These are phyloP conservation scores for Epicauta chinensis DNA, from an alignment of 1,140 invertebrate genomes.

Conservation along the genomic window DNA sequence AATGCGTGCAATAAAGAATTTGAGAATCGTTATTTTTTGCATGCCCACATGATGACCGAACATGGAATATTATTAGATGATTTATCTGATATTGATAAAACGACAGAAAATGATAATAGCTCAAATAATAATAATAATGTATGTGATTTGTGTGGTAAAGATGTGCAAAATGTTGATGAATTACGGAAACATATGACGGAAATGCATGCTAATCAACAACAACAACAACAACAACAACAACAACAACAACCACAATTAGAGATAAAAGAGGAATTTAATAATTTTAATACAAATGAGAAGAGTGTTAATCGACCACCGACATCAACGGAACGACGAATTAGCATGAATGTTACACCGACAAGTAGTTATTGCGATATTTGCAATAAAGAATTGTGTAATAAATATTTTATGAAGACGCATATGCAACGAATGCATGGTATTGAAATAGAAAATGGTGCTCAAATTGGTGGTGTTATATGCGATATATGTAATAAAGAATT, in stretches of 20 bases:
- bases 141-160: conserved; percentile 55
- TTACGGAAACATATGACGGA: conserved; percentile 54
- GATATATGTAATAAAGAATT: conserved; percentile 97
- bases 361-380: conserved; percentile 98
- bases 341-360: conserved; percentile 52
- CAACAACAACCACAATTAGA: conserved; percentile 20
- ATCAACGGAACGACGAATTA: conserved; percentile 32
- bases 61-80: conserved; percentile 45
- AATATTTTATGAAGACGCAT: conserved; percentile 99
- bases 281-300: conserved; percentile 19
- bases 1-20: conserved; percentile 55
- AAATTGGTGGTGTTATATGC: conserved; percentile 88
- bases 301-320: conserved; percentile 21
- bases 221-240: conserved; percentile 17
- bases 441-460: conserved; percentile 85
- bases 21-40: conserved; percentile 52
- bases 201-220: conserved; percentile 43
- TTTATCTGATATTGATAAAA: conserved; percentile 33
- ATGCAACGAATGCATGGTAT: conserved; percentile 99
- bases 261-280: conserved; percentile 28
- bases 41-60: conserved; percentile 56
- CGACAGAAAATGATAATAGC: conserved; percentile 34
- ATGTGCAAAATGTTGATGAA: conserved; percentile 48
- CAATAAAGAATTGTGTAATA: conserved; percentile 99
- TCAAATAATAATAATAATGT: conserved; percentile 37